phyloP scores from a whole-genome alignment of 2,797 vertebrate genomes.

The Pelochelys cantorii region DNA sequence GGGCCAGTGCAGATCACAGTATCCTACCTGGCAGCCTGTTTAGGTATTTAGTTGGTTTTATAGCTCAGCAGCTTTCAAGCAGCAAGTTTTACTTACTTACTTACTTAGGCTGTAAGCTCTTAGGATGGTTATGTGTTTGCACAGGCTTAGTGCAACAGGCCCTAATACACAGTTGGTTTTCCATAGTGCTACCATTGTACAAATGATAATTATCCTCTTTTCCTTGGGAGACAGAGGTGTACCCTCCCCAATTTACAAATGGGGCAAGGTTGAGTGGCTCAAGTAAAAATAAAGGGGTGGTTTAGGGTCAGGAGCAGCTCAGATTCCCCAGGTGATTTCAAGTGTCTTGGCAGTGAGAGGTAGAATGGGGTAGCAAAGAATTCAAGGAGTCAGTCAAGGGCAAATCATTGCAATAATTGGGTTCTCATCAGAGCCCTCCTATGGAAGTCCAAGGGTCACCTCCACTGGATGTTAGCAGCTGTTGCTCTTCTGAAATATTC shows the following conservation, averaged over 20 bases:
- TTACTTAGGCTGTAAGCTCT: no score
- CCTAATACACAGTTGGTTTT: neutral
- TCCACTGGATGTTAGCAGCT: neutral
- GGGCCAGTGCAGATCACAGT: neutral
- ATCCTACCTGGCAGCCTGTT: neutral
- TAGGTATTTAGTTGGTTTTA: neutral
- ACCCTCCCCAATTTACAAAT: constrained; percentile 17
- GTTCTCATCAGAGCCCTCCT: neutral
- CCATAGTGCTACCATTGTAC: constrained; percentile 27
- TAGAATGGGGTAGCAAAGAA: neutral
- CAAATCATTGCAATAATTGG: neutral
- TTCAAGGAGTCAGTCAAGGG: neutral
- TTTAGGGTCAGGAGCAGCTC: neutral
- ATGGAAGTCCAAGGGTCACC: neutral
- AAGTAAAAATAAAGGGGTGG: neutral
- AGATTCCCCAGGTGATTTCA: neutral
- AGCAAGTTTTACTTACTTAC: no score
- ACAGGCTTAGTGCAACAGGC: constrained; percentile 54
- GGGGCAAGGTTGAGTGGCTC: neutral
- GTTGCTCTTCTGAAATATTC: neutral
- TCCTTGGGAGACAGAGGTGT: constrained; percentile 12
- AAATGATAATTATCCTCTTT: constrained; percentile 54
- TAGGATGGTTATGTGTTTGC: no score
- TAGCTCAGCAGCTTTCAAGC: no score
- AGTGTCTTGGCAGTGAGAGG: neutral